These are phyloP conservation scores for Phengaris arion DNA, from an alignment of 2,888 invertebrate species.

Conservation along the genomic window DNA sequence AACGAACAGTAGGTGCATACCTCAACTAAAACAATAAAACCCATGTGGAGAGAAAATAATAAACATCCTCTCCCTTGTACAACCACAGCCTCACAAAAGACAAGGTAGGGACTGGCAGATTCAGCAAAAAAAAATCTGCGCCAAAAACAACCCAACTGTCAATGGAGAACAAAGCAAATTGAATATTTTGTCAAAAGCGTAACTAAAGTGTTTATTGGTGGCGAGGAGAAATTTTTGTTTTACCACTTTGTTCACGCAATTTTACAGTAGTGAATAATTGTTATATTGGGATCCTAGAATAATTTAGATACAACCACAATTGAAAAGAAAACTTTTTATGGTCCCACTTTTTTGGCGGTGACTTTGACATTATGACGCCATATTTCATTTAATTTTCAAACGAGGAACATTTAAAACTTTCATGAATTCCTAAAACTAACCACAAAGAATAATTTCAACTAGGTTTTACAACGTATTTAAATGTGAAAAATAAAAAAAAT, in stretches of 20 bases:
- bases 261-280: constrained; percentile 34
- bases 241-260: constrained; percentile 31
- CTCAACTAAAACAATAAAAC: constrained; percentile 20
- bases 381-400: constrained; percentile 29
- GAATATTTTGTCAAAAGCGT: constrained; percentile 33
- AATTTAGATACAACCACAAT: constrained; percentile 33
- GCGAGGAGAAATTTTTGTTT: constrained; percentile 31
- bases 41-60: constrained; percentile 17
- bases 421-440: constrained; percentile 14
- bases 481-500: constrained; percentile 10
- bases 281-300: constrained; percentile 32
- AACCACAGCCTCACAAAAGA: constrained; percentile 15
- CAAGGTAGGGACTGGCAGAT: background rate
- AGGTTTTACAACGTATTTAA: constrained; percentile 23
- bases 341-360: constrained; percentile 30
- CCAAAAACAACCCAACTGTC: constrained; percentile 29
- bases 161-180: constrained; percentile 24
- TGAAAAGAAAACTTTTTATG: constrained; percentile 29
- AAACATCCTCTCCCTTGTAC: constrained; percentile 11
- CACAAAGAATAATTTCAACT: constrained; percentile 17
- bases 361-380: constrained; percentile 30
- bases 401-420: constrained; percentile 12
- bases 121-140: constrained; percentile 20
- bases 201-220: constrained; percentile 29
- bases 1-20: constrained; percentile 11